Percentiles rank a stretch among this genome's conserved stretches.
Evolutionary conservation across 2,888 invertebrate genomes (phyloP).

Genomic region (Icerya purchasi): DNA sequence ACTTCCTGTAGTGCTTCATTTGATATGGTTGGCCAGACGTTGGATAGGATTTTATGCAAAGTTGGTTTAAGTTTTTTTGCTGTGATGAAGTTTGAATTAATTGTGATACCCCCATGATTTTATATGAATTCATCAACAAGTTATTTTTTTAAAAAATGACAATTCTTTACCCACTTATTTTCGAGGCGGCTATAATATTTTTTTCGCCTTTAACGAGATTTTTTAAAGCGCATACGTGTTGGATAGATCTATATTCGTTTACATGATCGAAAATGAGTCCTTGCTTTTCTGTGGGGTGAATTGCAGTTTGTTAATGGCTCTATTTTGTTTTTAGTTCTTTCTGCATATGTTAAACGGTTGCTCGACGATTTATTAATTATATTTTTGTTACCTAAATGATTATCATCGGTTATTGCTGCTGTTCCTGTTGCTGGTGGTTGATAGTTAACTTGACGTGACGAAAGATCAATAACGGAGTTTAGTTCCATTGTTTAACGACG

Average conservation of each 20-base stretch:
- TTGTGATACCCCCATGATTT: background rate
- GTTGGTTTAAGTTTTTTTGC: background rate
- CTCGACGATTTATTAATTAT: background rate
- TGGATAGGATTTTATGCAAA: background rate
- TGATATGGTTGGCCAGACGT: background rate
- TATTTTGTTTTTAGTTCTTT: background rate
- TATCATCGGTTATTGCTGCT: background rate
- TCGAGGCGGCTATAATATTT: background rate
- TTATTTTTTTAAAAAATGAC: background rate
- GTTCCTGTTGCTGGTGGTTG: background rate
- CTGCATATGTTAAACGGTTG: background rate
- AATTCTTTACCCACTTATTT: background rate
- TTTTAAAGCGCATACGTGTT: background rate
- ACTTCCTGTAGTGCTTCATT: background rate
- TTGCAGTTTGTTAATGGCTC: background rate
- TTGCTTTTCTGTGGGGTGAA: background rate
- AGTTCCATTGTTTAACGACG: background rate
- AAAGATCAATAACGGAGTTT: background rate
- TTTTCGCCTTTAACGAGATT: background rate
- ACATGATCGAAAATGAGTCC: background rate
- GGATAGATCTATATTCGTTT: background rate
- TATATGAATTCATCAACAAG: background rate
- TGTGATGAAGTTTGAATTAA: background rate
- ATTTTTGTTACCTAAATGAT: background rate
- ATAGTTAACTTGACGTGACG: background rate